Percentiles rank a stretch among this genome's conserved stretches.
Evolutionary conservation across 2,888 invertebrate genomes (phyloP).

Genomic region (Hypomecis atomaria): DNA sequence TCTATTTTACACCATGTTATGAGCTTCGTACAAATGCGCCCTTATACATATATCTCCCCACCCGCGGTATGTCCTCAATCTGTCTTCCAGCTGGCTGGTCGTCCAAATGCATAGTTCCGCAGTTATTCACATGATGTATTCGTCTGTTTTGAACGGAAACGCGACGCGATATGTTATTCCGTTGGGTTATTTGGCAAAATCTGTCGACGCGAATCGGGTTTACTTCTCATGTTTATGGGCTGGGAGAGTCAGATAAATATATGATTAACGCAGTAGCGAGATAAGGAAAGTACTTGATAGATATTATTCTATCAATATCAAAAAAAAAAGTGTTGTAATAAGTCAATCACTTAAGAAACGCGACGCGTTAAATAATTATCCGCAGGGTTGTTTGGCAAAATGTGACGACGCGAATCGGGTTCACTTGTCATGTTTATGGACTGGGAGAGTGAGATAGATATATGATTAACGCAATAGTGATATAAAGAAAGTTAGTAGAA

Average conservation of each 20-base stretch:
- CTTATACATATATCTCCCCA: neutral
- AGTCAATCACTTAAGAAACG: neutral
- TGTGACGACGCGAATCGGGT: conserved; percentile 10
- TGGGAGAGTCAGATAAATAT: neutral
- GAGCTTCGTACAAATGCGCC: neutral
- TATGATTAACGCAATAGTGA: no score
- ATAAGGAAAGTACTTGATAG: no score
- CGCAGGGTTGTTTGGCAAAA: conserved; percentile 23
- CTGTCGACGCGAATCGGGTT: conserved; percentile 11
- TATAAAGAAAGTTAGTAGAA: no score
- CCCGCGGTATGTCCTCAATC: conserved; percentile 53
- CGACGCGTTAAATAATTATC: conserved; percentile 26
- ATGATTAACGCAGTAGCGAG: no score
- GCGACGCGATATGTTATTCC: conserved; percentile 30
- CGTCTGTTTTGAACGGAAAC: conserved; percentile 39
- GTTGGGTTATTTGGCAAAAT: conserved; percentile 24
- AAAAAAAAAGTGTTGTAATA: neutral
- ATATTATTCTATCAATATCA: neutral
- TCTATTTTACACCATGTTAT: neutral
- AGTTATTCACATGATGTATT: conserved; percentile 40
- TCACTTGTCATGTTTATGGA: conserved; percentile 15
- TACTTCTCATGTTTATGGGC: conserved; percentile 15
- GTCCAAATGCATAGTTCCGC: conserved; percentile 42
- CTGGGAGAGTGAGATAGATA: neutral
- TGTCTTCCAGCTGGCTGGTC: conserved; percentile 61